Conservation (phyloP, 2,113 vertebrate genomes). For the Labeo catla region DNA sequence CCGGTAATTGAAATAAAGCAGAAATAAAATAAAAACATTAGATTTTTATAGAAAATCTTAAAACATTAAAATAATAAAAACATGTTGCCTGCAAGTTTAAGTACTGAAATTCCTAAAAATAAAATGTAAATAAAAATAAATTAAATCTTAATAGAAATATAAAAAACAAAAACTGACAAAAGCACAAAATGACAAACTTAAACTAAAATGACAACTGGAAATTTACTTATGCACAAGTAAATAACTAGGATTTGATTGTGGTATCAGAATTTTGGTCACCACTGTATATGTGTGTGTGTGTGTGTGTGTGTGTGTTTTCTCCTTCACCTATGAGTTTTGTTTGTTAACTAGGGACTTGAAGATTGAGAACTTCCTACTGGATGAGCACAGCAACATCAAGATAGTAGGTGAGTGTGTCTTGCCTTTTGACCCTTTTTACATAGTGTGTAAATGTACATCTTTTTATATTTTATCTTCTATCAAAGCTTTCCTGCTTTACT, state of each 20-base stretch:
- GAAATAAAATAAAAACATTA: neutral
- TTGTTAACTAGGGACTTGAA: slow-evolving; percentile 79
- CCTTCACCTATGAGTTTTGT: slow-evolving; percentile 53
- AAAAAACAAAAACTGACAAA: neutral
- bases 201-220: neutral
- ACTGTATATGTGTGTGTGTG: neutral
- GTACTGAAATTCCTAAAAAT: neutral
- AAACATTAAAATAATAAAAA: neutral
- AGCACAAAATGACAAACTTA: neutral
- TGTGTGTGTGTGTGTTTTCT: neutral
- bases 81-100: neutral
- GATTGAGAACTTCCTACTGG: slow-evolving; percentile 88
- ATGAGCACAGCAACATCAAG: slow-evolving; percentile 87
- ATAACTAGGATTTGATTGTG: neutral
- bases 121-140: neutral
- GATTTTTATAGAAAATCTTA: neutral
- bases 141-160: neutral
- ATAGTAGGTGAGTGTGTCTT: slow-evolving; percentile 78
- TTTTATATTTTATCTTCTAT: slow-evolving; percentile 21
- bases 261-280: neutral
- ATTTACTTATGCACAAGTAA: neutral
- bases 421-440: neutral
- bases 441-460: neutral
- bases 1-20: neutral
- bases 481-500: neutral